A percentile compares a stretch with the other conserved stretches of the same genome.
Evolutionary conservation across 2,797 vertebrate species (phyloP).

Genomic region (Spinibarbus caldwelli): DNA sequence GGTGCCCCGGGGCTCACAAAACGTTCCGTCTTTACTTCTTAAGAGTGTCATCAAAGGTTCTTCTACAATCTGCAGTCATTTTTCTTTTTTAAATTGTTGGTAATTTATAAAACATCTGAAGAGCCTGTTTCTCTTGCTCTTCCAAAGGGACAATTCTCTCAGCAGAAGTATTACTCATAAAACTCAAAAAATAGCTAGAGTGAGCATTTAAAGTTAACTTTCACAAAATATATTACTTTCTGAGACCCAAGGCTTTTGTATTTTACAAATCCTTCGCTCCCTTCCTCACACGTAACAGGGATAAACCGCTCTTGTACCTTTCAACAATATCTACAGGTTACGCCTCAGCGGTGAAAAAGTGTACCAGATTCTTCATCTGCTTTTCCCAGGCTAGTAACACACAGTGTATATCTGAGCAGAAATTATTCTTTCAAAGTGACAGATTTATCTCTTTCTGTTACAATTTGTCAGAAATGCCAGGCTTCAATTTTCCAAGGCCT

Average conservation of each 20-base stretch:
- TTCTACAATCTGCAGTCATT: neutral
- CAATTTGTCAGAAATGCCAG: slow-evolving; percentile 70
- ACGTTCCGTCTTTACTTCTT: neutral
- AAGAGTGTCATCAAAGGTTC: neutral
- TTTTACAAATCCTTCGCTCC: slow-evolving; percentile 1
- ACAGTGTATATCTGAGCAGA: slow-evolving; percentile 63
- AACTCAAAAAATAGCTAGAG: slow-evolving; percentile 28
- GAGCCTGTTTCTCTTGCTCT: neutral
- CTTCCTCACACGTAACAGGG: slow-evolving; percentile 28
- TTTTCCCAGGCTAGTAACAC: slow-evolving; percentile 62
- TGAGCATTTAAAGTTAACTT: slow-evolving; percentile 39
- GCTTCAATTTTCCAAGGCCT: slow-evolving; percentile 59
- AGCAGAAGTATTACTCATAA: slow-evolving; percentile 7
- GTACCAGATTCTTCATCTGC: slow-evolving; percentile 51
- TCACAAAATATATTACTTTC: slow-evolving; percentile 32
- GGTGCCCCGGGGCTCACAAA: neutral
- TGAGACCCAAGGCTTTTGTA: slow-evolving; percentile 25
- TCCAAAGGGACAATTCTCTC: neutral
- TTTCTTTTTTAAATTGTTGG: neutral
- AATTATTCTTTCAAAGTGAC: slow-evolving; percentile 72
- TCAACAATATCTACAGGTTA: slow-evolving; percentile 42
- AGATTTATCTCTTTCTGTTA: slow-evolving; percentile 72
- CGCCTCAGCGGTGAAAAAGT: slow-evolving; percentile 42
- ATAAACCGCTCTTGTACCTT: slow-evolving; percentile 36
- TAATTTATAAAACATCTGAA: slow-evolving; percentile 3